Conservation (phyloP, 2,797 vertebrate genomes). For the Carduelis carduelis region DNA sequence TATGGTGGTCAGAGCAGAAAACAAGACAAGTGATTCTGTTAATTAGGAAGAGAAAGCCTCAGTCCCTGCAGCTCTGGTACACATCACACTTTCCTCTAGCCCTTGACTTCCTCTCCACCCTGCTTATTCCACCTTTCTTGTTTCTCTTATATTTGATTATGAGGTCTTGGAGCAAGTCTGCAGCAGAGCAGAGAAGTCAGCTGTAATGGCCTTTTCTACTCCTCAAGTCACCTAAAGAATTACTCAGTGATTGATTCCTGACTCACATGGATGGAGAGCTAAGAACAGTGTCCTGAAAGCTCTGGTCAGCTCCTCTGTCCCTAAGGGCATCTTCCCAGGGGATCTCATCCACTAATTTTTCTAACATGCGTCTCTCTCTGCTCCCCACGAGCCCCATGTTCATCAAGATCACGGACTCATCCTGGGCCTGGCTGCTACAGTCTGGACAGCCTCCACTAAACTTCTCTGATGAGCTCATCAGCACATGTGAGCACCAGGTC, state of each 20-base stretch:
- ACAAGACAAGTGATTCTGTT: slow-evolving; percentile 24
- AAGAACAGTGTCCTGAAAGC: not conserved
- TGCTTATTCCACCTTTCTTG: not conserved
- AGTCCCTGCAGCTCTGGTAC: slow-evolving; percentile 13
- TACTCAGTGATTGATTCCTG: not conserved
- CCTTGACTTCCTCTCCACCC: not conserved
- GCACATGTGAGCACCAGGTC: not conserved
- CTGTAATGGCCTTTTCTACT: not conserved
- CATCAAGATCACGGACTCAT: not conserved
- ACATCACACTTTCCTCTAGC: not conserved
- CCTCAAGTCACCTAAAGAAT: not conserved
- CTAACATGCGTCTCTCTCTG: not conserved
- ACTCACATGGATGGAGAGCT: not conserved
- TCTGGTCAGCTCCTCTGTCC: not conserved
- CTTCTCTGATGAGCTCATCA: not conserved
- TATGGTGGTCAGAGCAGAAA: slow-evolving; percentile 27
- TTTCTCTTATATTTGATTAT: not conserved
- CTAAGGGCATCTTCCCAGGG: not conserved
- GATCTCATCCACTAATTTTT: not conserved
- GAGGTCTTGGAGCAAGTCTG: not conserved
- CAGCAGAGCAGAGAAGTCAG: not conserved
- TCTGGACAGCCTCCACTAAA: not conserved
- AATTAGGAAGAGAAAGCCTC: slow-evolving; percentile 33
- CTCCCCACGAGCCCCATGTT: not conserved
- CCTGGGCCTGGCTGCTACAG: not conserved